These are phyloP conservation scores for Anguilla megastoma DNA, from an alignment of 2,797 vertebrate species.

Conservation along the genomic window DNA sequence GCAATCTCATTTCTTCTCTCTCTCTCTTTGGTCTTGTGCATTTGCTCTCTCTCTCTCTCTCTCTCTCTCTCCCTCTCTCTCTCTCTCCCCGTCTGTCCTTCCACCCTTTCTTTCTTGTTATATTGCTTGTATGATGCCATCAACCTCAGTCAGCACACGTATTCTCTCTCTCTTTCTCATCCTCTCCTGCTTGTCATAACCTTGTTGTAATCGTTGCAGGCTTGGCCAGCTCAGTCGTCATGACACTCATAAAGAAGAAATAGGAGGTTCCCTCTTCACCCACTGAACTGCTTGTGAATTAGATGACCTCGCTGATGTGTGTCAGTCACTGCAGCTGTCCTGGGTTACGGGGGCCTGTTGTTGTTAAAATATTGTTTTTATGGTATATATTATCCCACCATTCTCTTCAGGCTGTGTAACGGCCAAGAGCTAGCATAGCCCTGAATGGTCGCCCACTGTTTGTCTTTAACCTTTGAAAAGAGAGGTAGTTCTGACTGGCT, in stretches of 20 bases:
- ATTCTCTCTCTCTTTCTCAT: neutral
- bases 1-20: constrained; percentile 46
- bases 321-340: neutral
- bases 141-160: neutral
- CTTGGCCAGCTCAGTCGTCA: neutral
- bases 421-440: neutral
- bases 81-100: neutral
- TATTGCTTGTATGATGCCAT: neutral
- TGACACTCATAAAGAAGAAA: neutral
- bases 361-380: neutral
- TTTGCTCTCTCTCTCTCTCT: neutral
- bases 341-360: neutral
- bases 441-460: neutral
- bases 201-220: neutral
- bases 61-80: neutral
- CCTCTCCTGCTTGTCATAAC: neutral
- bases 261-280: neutral
- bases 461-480: neutral
- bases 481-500: neutral
- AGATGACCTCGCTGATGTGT: neutral
- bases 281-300: neutral
- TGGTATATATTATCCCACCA: neutral
- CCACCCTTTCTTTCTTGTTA: neutral
- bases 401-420: neutral
- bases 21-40: neutral